Conservation (phyloP, 1,140 invertebrate species). For the Littorina saxatilis region DNA sequence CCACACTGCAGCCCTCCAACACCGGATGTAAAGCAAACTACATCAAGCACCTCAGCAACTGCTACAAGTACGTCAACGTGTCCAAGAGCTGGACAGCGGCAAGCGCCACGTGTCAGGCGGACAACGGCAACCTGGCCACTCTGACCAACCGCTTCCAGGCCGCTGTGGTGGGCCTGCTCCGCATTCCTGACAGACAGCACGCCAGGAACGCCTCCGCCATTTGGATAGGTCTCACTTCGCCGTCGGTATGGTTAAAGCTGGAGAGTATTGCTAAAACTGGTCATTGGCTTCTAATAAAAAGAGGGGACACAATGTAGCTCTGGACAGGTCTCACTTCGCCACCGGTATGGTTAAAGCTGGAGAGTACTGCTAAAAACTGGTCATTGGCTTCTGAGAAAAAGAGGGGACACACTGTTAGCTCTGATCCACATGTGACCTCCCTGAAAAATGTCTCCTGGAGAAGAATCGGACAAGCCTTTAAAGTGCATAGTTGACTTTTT, state of each 20-base stretch:
- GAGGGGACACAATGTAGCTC: background rate
- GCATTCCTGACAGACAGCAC: background rate
- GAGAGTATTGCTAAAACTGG: background rate
- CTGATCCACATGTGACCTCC: too few species aligned
- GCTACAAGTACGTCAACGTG: constrained; percentile 31
- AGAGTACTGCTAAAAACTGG: too few species aligned
- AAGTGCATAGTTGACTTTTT: too few species aligned
- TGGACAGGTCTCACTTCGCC: too few species aligned
- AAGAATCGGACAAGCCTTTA: too few species aligned
- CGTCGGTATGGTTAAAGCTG: background rate
- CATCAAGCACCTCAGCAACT: constrained; percentile 31
- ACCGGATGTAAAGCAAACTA: constrained; percentile 34
- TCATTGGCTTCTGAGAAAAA: too few species aligned
- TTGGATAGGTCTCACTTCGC: constrained; percentile 3
- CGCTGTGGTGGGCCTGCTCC: constrained; percentile 8
- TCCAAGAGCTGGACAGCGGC: constrained; percentile 29
- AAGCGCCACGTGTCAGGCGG: constrained; percentile 1
- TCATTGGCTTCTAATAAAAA: background rate
- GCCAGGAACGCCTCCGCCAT: background rate
- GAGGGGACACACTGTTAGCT: too few species aligned
- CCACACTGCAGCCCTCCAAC: constrained; percentile 8
- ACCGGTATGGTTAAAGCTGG: too few species aligned
- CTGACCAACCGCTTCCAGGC: constrained; percentile 23
- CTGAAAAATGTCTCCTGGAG: too few species aligned
- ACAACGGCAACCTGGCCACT: constrained; percentile 39